Conservation (phyloP, 2,888 invertebrate species). For the Tachina grossa region DNA sequence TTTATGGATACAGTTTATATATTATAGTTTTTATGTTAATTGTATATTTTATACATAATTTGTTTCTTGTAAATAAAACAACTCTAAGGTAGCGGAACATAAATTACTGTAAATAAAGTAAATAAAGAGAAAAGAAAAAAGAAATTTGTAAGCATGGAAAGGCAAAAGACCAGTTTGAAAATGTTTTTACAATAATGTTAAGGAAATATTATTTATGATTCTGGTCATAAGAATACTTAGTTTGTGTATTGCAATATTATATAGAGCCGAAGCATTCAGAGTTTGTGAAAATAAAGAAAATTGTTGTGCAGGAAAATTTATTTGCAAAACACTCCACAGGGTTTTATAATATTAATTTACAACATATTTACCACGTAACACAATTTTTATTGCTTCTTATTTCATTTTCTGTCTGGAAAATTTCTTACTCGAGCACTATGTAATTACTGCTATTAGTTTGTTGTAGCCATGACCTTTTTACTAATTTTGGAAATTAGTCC, state of each 20-base stretch:
- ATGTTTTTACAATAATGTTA: neutral
- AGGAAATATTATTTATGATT: neutral
- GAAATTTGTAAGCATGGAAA: neutral
- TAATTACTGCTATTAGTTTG: neutral
- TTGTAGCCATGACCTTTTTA: constrained; percentile 51
- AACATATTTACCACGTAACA: constrained; percentile 12
- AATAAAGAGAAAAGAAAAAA: neutral
- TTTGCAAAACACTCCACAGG: no score
- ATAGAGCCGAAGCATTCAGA: no score
- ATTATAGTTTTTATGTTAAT: no score
- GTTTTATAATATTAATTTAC: no score
- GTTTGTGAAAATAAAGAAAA: no score
- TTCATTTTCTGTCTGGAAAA: neutral
- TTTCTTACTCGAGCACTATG: neutral
- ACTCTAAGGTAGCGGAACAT: no score
- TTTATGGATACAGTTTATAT: no score
- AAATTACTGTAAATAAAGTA: neutral
- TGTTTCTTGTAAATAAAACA: no score
- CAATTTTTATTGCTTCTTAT: constrained; percentile 1
- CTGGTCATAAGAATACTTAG: neutral
- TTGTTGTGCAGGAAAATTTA: no score
- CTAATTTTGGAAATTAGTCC: constrained; percentile 55
- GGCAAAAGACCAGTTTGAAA: neutral
- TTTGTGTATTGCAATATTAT: no score
- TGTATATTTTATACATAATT: no score